phyloP scores from a whole-genome alignment of 1,140 invertebrate species.

The Physella acuta region DNA sequence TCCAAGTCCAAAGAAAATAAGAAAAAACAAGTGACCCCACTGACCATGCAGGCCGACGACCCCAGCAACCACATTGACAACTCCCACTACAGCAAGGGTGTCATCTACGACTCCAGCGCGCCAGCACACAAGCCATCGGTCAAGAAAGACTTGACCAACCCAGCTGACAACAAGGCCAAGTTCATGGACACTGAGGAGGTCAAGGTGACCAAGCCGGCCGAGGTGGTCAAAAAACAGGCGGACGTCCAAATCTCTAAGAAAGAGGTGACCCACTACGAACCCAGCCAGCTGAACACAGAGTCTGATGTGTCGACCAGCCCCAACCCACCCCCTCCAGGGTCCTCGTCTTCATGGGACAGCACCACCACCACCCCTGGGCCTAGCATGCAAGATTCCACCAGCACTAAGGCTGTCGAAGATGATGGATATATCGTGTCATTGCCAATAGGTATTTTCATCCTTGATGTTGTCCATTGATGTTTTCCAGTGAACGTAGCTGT shows the following conservation, averaged over 20 bases:
- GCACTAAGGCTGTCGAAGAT: not conserved
- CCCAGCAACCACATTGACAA: not conserved
- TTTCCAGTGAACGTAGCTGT: too few relatives aligned
- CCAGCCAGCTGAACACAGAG: constrained; percentile 32
- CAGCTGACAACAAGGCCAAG: not conserved
- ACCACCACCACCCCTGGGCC: constrained; percentile 28
- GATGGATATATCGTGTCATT: constrained; percentile 9
- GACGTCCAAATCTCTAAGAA: not conserved
- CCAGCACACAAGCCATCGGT: constrained; percentile 21
- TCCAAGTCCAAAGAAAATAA: constrained; percentile 5
- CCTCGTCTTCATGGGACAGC: constrained; percentile 12
- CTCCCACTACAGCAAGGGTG: constrained; percentile 24
- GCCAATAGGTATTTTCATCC: constrained; percentile 12
- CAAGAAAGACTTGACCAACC: constrained; percentile 28
- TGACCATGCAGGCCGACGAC: constrained; percentile 18
- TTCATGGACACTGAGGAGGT: not conserved
- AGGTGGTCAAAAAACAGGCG: not conserved
- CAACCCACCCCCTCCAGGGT: constrained; percentile 42
- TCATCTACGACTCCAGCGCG: constrained; percentile 8
- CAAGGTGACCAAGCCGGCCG: not conserved
- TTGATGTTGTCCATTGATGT: constrained; percentile 1
- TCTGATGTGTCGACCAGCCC: constrained; percentile 41
- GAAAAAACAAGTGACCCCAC: constrained; percentile 1
- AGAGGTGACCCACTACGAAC: not conserved
- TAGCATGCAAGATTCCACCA: not conserved